A percentile compares a stretch with the other conserved stretches of the same genome.
Evolutionary conservation across 1,140 invertebrate genomes (phyloP).

Genomic region (Atta colombica): DNA sequence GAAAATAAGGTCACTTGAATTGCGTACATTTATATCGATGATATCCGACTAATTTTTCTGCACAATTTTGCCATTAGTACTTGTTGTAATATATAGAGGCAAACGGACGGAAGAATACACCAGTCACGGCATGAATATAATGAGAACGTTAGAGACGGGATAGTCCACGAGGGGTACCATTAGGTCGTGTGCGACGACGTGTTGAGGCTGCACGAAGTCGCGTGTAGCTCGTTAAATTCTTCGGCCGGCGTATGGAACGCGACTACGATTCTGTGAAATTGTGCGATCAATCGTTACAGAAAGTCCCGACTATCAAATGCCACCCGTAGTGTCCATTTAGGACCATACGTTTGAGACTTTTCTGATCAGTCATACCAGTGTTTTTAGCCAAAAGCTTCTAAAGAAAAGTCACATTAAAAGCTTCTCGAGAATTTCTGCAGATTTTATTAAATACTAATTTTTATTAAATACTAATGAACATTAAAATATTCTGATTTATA

Average conservation of each 20-base stretch:
- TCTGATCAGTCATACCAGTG: not conserved
- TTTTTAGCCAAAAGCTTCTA: not conserved
- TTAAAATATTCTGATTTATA: not conserved
- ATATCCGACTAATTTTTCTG: not conserved
- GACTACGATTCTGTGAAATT: conserved; percentile 53
- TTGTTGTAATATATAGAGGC: not conserved
- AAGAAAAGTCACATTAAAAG: not conserved
- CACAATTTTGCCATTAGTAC: not conserved
- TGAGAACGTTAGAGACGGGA: conserved; percentile 35
- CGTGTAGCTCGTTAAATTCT: conserved; percentile 59
- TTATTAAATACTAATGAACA: not conserved
- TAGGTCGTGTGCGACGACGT: conserved; percentile 51
- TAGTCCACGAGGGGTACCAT: conserved; percentile 23
- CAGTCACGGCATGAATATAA: conserved; percentile 15
- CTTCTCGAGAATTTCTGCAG: not conserved
- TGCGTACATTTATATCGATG: not conserved
- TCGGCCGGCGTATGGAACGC: conserved; percentile 19
- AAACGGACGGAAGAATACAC: conserved; percentile 5
- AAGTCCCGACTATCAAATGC: conserved; percentile 27
- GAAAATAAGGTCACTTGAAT: not conserved
- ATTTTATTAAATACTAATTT: not conserved
- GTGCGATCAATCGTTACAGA: conserved; percentile 52
- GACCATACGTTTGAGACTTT: not conserved
- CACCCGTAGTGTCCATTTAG: conserved; percentile 8
- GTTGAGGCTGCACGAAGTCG: conserved; percentile 18